Conservation (phyloP, 2,113 vertebrate genomes). For the Mirza zaza region DNA sequence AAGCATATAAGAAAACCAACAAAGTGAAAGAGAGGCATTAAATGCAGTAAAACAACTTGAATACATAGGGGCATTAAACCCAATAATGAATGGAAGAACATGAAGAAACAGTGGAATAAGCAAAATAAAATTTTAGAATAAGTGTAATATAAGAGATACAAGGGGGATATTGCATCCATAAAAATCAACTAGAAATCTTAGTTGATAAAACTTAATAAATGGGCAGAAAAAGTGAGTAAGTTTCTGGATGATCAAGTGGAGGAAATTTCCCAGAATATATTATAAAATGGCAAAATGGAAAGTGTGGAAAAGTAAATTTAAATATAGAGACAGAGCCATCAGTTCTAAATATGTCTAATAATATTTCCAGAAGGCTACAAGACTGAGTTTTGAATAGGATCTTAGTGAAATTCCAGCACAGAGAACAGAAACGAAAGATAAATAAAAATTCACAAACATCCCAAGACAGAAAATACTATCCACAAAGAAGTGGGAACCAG, state of each 20-base stretch:
- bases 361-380: background rate
- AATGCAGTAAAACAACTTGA: background rate
- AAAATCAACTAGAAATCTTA: constrained; percentile 15
- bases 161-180: background rate
- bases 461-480: background rate
- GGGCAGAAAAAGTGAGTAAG: background rate
- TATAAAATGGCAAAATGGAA: background rate
- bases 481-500: background rate
- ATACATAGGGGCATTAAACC: background rate
- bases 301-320: background rate
- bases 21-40: background rate
- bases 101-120: background rate
- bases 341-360: background rate
- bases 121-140: background rate
- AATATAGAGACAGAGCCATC: background rate
- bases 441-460: background rate
- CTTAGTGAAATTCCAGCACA: background rate
- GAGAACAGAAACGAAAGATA: background rate
- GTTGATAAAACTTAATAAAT: background rate
- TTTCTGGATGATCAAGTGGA: background rate
- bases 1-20: background rate
- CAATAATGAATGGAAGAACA: background rate
- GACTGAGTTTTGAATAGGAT: background rate
- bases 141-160: background rate
- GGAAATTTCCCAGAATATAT: background rate